A percentile compares a stretch with the other conserved stretches of the same genome.
Evolutionary conservation across 2,888 invertebrate species (phyloP).

Genomic region (Eudasyphora cyanicolor): DNA sequence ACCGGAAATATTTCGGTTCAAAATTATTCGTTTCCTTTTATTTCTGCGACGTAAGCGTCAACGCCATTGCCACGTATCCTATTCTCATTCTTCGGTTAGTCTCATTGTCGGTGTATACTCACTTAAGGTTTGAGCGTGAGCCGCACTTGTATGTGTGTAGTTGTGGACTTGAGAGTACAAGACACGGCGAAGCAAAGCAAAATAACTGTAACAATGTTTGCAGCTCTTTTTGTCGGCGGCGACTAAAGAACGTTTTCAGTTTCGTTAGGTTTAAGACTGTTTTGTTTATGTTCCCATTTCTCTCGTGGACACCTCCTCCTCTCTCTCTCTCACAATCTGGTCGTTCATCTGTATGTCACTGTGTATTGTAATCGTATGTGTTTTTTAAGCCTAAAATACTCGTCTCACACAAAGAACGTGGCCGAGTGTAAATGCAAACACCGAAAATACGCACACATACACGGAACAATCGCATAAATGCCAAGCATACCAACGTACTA

Average conservation of each 20-base stretch:
- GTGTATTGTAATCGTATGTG: too few relatives aligned
- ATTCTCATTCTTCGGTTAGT: too few relatives aligned
- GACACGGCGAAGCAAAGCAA: neutral
- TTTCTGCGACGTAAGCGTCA: neutral
- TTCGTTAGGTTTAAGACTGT: conserved; percentile 3
- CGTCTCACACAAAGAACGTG: conserved; percentile 10
- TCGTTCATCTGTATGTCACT: neutral
- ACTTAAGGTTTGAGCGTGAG: neutral
- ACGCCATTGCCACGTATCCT: neutral
- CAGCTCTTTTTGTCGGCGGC: conserved; percentile 23
- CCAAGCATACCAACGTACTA: neutral
- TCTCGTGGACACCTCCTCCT: neutral
- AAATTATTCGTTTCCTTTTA: conserved; percentile 15
- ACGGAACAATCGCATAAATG: neutral
- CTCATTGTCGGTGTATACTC: neutral
- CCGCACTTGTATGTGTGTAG: neutral
- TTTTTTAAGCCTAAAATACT: conserved; percentile 29
- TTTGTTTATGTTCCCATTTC: conserved; percentile 18
- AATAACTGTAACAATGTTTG: conserved; percentile 9
- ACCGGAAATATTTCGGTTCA: conserved; percentile 49
- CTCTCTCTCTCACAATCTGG: neutral
- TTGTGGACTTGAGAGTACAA: too few relatives aligned
- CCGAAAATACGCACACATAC: neutral
- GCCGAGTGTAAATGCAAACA: conserved; percentile 10
- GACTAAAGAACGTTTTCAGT: conserved; percentile 28